Evolutionary conservation across 2,797 vertebrate genomes (phyloP).

Genomic region (Salarias fasciatus): DNA sequence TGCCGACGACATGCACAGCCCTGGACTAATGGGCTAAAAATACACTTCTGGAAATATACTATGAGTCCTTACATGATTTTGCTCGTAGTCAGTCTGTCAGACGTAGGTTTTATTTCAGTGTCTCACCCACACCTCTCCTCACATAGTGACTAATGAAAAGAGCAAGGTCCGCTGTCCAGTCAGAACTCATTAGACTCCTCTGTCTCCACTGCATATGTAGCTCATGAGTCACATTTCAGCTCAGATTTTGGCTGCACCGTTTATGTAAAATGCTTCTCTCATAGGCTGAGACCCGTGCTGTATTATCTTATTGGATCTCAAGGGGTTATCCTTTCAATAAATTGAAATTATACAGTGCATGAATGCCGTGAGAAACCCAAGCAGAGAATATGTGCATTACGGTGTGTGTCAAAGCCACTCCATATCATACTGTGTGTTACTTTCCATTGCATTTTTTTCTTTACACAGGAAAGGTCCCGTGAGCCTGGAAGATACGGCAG

Average conservation of each 20-base stretch:
- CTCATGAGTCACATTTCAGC: slow-evolving; percentile 28
- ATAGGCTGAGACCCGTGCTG: background rate
- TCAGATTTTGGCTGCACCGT: slow-evolving; percentile 3
- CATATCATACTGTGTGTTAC: slow-evolving; percentile 6
- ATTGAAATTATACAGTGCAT: background rate
- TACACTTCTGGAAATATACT: slow-evolving; percentile 5
- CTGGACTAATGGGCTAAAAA: slow-evolving; percentile 13
- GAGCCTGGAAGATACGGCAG: slow-evolving; percentile 38
- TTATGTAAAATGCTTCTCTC: slow-evolving; percentile 1
- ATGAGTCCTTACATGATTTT: slow-evolving; percentile 6
- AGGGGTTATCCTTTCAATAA: too few relatives aligned
- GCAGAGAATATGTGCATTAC: slow-evolving; percentile 21
- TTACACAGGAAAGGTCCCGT: slow-evolving; percentile 28
- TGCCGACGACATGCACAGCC: slow-evolving; percentile 1
- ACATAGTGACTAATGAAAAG: slow-evolving; percentile 30
- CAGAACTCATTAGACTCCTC: slow-evolving; percentile 41
- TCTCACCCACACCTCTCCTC: slow-evolving; percentile 9
- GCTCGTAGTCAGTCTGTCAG: slow-evolving; percentile 32
- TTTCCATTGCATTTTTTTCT: slow-evolving; percentile 12
- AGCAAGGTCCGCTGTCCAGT: slow-evolving; percentile 27
- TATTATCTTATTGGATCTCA: background rate
- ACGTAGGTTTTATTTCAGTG: slow-evolving; percentile 24
- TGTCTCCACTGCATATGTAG: slow-evolving; percentile 27
- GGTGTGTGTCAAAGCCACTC: slow-evolving; percentile 26
- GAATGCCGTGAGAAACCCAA: slow-evolving; percentile 20